A percentile compares a stretch with the other conserved stretches of the same genome.
These are phyloP conservation scores for Channa maculata DNA, from an alignment of 2,113 vertebrate genomes.

Conservation along the genomic window DNA sequence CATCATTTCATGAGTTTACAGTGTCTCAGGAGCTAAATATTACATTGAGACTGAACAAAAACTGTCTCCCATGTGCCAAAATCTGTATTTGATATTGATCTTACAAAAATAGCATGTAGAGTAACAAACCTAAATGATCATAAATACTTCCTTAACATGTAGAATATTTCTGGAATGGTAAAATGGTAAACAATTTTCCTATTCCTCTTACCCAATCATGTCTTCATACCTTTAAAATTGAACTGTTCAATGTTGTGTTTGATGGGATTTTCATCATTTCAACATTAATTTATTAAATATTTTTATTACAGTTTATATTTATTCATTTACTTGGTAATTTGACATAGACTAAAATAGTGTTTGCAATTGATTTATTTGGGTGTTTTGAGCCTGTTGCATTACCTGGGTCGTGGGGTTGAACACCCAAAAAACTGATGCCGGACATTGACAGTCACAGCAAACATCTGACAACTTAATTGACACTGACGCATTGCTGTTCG, in stretches of 20 bases:
- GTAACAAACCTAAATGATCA: slow-evolving; percentile 54
- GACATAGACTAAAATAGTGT: slow-evolving; percentile 47
- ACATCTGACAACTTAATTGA: background rate
- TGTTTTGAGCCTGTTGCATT: slow-evolving; percentile 30
- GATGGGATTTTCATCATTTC: slow-evolving; percentile 57
- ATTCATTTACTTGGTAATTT: slow-evolving; percentile 64
- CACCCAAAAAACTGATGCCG: slow-evolving; percentile 1
- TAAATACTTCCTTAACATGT: slow-evolving; percentile 49
- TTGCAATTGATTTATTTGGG: slow-evolving; percentile 51
- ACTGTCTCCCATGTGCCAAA: slow-evolving; percentile 66
- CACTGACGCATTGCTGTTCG: slow-evolving; percentile 23
- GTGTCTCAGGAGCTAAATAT: slow-evolving; percentile 56
- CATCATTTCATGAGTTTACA: slow-evolving; percentile 65
- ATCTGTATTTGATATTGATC: slow-evolving; percentile 49
- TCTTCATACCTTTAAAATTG: slow-evolving; percentile 39
- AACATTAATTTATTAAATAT: slow-evolving; percentile 75
- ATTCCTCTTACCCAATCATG: slow-evolving; percentile 45
- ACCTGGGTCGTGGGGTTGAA: slow-evolving; percentile 11
- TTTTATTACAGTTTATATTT: slow-evolving; percentile 73
- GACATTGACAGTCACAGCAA: slow-evolving; percentile 12
- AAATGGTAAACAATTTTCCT: slow-evolving; percentile 23
- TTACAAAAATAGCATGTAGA: slow-evolving; percentile 49
- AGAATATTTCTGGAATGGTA: slow-evolving; percentile 58
- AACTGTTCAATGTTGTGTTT: slow-evolving; percentile 54
- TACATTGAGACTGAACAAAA: slow-evolving; percentile 36